phyloP scores from a whole-genome alignment of 2,888 invertebrate genomes.

The Caenorhabditis macrosperma region DNA sequence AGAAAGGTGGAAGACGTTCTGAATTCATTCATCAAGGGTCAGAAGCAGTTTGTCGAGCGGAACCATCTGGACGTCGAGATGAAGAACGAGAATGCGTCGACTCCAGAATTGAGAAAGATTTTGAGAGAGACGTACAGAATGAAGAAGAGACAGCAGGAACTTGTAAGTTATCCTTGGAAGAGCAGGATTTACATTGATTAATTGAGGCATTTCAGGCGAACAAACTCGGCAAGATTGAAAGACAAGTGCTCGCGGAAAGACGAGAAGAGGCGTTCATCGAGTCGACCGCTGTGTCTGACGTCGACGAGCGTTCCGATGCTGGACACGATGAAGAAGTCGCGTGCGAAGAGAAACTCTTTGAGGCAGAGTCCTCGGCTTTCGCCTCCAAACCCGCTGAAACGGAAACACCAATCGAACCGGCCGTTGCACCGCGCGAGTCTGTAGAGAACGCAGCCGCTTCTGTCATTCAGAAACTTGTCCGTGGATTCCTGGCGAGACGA shows the following conservation, averaged over 20 bases:
- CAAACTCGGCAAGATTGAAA: not conserved
- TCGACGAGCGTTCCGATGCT: slow-evolving; percentile 9
- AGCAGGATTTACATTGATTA: not conserved
- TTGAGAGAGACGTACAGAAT: slow-evolving; percentile 9
- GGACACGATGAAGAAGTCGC: slow-evolving; percentile 20
- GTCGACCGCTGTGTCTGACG: not conserved
- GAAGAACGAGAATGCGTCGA: not conserved
- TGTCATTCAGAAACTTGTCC: slow-evolving; percentile 23
- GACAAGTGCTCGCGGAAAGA: not conserved
- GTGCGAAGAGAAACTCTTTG: not conserved
- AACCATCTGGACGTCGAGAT: slow-evolving; percentile 9
- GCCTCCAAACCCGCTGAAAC: not conserved
- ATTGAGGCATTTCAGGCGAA: slow-evolving; percentile 27
- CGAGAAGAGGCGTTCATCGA: slow-evolving; percentile 2
- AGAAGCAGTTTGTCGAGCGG: slow-evolving; percentile 1
- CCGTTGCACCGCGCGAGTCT: not conserved
- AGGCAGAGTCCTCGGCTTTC: not conserved
- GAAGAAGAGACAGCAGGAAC: slow-evolving; percentile 23
- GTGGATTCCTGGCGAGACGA: slow-evolving; percentile 38
- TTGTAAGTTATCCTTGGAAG: slow-evolving; percentile 15
- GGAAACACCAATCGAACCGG: too few species aligned
- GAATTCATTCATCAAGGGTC: not conserved
- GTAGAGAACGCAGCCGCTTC: not conserved
- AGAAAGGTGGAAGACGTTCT: not conserved
- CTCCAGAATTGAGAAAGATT: slow-evolving; percentile 23